phyloP scores from a whole-genome alignment of 2,113 vertebrate genomes.

The Crocuta crocuta region DNA sequence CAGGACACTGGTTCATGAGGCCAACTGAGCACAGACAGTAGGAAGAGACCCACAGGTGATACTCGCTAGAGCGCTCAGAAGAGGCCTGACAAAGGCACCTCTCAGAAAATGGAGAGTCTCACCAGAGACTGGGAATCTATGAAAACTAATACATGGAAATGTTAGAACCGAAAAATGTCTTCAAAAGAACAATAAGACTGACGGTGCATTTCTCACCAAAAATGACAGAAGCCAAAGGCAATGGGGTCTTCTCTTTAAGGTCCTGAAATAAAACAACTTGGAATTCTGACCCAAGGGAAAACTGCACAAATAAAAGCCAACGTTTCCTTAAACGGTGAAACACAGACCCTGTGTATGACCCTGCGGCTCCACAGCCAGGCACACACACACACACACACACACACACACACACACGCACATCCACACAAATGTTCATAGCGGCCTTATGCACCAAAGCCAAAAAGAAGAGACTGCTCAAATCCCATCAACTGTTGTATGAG shows the following conservation, averaged over 20 bases:
- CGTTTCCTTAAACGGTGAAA: neutral
- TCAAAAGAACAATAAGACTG: neutral
- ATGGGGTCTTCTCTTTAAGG: rapidly evolving
- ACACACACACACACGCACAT: no score
- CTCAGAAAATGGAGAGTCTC: neutral
- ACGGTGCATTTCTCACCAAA: neutral
- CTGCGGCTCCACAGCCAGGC: neutral
- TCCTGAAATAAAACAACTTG: neutral
- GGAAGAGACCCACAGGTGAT: neutral
- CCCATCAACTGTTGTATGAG: neutral
- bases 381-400: rapidly evolving
- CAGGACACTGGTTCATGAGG: rapidly evolving
- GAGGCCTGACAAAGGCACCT: neutral
- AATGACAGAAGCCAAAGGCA: neutral
- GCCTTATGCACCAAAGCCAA: neutral
- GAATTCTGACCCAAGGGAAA: neutral
- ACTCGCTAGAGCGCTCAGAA: no score
- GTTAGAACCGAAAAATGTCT: neutral
- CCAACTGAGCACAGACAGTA: neutral
- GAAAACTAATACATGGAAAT: neutral
- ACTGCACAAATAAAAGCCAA: neutral
- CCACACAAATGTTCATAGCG: no score
- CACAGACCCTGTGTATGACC: rapidly evolving
- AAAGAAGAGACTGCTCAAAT: neutral
- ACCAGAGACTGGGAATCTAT: neutral